phyloP scores from a whole-genome alignment of 2,888 invertebrate species.

The Zygaena filipendulae region DNA sequence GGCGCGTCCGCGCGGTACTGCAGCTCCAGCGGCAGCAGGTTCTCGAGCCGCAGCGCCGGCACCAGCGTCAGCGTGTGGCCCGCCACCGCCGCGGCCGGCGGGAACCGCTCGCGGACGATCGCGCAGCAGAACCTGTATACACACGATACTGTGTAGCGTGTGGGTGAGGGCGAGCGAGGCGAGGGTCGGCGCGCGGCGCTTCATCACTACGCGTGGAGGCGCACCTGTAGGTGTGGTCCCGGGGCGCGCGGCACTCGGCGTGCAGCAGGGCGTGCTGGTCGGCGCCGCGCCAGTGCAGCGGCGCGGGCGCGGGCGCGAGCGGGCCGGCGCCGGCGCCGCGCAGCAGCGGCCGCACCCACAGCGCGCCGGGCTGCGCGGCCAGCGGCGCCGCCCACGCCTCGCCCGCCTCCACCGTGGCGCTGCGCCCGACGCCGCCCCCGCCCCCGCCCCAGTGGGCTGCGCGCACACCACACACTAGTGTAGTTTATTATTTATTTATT shows the following conservation, averaged over 20 bases:
- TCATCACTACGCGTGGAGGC: no score
- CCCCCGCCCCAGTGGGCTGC: constrained; percentile 31
- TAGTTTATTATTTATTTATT: no score
- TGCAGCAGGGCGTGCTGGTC: constrained; percentile 28
- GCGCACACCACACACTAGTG: constrained; percentile 3
- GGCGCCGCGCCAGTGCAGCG: constrained; percentile 37
- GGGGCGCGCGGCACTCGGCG: constrained; percentile 42
- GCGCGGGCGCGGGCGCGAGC: constrained; percentile 31
- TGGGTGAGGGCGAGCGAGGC: no score
- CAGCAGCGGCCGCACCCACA: constrained; percentile 78
- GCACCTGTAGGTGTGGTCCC: constrained; percentile 41
- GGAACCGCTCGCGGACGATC: constrained; percentile 84
- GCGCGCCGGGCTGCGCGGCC: constrained; percentile 75
- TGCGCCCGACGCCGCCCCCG: constrained; percentile 24
- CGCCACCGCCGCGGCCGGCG: constrained; percentile 74
- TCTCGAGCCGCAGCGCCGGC: constrained; percentile 86
- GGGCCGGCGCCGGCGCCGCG: constrained; percentile 35
- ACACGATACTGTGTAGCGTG: no score
- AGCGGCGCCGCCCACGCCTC: constrained; percentile 80
- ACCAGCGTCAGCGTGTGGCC: constrained; percentile 89
- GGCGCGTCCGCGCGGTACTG: constrained; percentile 57
- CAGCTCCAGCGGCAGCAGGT: constrained; percentile 88
- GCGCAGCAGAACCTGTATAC: constrained; percentile 83
- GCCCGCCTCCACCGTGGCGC: constrained; percentile 57
- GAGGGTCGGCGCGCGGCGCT: no score